Base-by-base conservation (phyloP, 2,797 vertebrate species). In the Adrianichthys oophorus region DNA sequence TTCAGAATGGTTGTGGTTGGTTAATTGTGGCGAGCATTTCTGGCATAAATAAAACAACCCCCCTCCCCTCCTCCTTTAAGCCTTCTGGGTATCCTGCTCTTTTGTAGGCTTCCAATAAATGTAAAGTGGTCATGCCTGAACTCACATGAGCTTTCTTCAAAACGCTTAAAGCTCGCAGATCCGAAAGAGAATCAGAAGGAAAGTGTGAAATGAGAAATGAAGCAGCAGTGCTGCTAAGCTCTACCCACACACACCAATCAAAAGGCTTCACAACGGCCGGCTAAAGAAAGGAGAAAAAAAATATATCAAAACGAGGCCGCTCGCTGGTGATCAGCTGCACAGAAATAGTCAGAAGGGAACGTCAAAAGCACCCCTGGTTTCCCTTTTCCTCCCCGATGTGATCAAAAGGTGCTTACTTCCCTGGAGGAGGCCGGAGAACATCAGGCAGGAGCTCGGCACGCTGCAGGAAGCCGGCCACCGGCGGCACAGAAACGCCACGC, bases 351-450 rank as follows among this genome's bases (percentile, higher is more conserved):
- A 87, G 85, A 90, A 84, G 80, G 68, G 83, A 83, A 76, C 62
- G 81, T 84, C 83, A 80, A 76, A 85, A 71, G 71, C 74, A 68
- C 76, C 52, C 70, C 86, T 80, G 79, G 82, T 82, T 77, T 78
- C 78, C 80, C 75, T 73, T 70, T 65, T 79, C 81, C 83, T 74
- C 73, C 80, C 85, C 80, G 82, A 84, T 78, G 80, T 80, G 88
- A 91, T 92, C 90, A 92, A 91, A 90, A 86, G 63, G 68, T 65
- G 70, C 70, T 72, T 59, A 65, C 53, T 67, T 80, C 81, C 63
- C 69, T 32, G 69, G 69, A 79, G 78, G 79, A 70, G 77, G 70
- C 62, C 68, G 75, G 79, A 81, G 65, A 74, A 79, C 72, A 52
- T 48, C 52, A 71, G 58, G 45, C 65, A 77, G 68, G 71, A 71